Percentiles rank a stretch among this genome's conserved stretches.
These are phyloP conservation scores for Bombus difficillimus DNA, from an alignment of 1,140 invertebrate species.

Conservation along the genomic window DNA sequence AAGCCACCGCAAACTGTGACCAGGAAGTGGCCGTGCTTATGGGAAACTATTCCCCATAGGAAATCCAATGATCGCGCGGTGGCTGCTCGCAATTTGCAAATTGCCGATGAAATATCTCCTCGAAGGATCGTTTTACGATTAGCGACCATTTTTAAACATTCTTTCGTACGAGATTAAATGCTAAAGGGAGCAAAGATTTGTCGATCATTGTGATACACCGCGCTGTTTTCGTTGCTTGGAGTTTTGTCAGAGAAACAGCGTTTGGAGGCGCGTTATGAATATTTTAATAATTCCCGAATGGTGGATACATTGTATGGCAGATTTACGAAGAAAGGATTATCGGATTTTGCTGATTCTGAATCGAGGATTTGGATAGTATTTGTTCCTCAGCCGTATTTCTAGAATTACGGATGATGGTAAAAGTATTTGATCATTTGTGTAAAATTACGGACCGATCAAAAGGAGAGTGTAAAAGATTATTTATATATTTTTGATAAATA, in stretches of 20 bases:
- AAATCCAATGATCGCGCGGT: slow-evolving; percentile 60
- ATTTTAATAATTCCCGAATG: background rate
- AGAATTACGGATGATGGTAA: background rate
- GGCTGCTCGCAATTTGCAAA: slow-evolving; percentile 56
- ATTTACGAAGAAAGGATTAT: background rate
- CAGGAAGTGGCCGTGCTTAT: slow-evolving; percentile 57
- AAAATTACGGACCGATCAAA: background rate
- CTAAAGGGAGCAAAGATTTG: too few relatives aligned
- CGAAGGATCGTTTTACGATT: background rate
- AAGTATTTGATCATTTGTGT: background rate
- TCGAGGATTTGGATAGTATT: background rate
- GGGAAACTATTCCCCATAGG: slow-evolving; percentile 65
- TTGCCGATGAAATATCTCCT: background rate
- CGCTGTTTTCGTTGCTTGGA: background rate
- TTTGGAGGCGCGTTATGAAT: background rate
- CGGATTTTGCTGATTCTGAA: background rate
- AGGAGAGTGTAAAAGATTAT: background rate
- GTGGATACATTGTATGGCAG: background rate
- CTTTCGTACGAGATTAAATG: background rate
- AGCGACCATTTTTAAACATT: background rate
- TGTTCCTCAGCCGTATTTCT: background rate
- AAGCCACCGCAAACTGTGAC: slow-evolving; percentile 60
- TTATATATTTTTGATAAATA: background rate
- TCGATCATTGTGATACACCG: background rate
- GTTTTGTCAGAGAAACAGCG: background rate